phyloP scores from a whole-genome alignment of 2,888 invertebrate genomes.

The Plemyria rubiginata region DNA sequence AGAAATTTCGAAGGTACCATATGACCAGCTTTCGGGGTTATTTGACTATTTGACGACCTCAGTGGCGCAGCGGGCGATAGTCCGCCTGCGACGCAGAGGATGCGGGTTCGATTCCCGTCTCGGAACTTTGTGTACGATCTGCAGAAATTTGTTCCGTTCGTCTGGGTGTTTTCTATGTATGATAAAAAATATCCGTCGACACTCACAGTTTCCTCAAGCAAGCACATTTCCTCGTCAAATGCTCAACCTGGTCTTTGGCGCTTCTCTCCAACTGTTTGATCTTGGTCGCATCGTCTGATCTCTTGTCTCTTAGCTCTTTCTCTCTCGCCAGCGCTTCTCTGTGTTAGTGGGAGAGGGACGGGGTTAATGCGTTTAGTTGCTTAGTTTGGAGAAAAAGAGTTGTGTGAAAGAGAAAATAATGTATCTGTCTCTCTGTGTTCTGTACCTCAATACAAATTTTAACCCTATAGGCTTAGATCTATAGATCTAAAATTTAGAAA shows the following conservation, averaged over 20 bases:
- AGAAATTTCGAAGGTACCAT: no score
- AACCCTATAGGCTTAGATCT: no score
- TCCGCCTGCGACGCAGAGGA: no score
- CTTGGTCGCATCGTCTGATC: slow-evolving; percentile 69
- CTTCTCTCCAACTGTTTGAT: slow-evolving; percentile 77
- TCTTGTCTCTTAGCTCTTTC: slow-evolving; percentile 69
- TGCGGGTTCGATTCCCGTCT: no score
- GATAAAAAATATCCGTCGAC: no score
- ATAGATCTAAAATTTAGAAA: no score
- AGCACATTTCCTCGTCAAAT: slow-evolving; percentile 85
- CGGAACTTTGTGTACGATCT: no score
- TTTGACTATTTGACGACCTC: no score
- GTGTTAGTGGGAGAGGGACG: slow-evolving; percentile 60
- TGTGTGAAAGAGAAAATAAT: background rate
- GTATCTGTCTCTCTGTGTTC: background rate
- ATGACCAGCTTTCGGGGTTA: no score
- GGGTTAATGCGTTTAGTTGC: slow-evolving; percentile 34
- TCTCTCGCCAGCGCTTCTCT: slow-evolving; percentile 81
- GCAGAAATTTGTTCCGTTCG: no score
- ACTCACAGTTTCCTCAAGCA: slow-evolving; percentile 87
- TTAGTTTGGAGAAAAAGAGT: slow-evolving; percentile 10
- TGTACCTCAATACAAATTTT: background rate
- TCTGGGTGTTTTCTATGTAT: no score
- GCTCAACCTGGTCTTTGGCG: slow-evolving; percentile 83
- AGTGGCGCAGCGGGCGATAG: no score